Conservation (phyloP, 2,797 vertebrate genomes). For the Anguilla marmorata region DNA sequence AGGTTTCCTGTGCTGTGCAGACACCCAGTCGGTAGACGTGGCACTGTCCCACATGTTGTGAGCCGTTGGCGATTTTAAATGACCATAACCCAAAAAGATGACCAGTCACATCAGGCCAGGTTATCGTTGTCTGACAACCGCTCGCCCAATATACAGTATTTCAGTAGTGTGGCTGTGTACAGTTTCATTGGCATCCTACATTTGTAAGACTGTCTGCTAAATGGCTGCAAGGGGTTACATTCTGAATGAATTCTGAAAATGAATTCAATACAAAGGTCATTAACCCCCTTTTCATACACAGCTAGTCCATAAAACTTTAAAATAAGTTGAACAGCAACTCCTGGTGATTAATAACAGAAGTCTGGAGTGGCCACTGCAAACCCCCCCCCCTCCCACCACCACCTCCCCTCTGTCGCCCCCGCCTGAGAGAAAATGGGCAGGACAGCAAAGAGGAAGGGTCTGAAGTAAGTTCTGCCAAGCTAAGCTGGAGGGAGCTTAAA, state of each 20-base stretch:
- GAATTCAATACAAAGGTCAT: conserved; percentile 16
- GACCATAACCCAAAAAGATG: neutral
- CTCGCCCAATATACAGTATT: neutral
- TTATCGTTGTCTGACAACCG: neutral
- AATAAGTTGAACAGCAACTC: conserved; percentile 49
- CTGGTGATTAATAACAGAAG: conserved; percentile 74
- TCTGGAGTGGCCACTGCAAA: conserved; percentile 35
- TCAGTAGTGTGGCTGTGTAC: neutral
- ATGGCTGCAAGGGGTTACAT: neutral
- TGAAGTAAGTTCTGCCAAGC: conserved; percentile 72
- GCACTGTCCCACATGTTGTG: neutral
- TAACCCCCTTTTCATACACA: conserved; percentile 13
- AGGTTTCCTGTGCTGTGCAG: neutral
- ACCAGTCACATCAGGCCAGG: neutral
- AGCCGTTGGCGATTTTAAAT: neutral
- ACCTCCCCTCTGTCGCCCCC: conserved; percentile 50
- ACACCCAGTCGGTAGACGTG: neutral
- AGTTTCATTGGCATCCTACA: conserved; percentile 19
- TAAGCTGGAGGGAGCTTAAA: conserved; percentile 76
- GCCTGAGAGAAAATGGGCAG: conserved; percentile 69
- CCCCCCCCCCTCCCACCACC: neutral
- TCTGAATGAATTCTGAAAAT: conserved; percentile 4
- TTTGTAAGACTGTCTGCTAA: neutral
- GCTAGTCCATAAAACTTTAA: conserved; percentile 70
- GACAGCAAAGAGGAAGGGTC: conserved; percentile 71